Conservation (phyloP, 2,797 vertebrate genomes). For the Chelon labrosus region DNA sequence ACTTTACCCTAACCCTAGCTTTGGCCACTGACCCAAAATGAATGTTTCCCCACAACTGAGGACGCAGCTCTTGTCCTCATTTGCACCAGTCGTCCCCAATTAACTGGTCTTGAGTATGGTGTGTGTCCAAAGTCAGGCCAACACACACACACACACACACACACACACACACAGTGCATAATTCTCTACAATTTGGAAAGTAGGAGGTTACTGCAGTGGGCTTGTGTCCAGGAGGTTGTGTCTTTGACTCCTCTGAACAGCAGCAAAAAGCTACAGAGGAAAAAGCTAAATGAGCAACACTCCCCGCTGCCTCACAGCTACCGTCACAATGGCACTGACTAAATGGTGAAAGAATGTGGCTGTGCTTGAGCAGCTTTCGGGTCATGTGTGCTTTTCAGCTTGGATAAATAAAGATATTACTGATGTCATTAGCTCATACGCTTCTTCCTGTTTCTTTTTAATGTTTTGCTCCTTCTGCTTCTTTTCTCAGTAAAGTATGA, state of each 20-base stretch:
- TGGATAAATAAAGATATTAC: conserved; percentile 28
- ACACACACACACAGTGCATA: neutral
- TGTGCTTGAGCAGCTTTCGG: conserved; percentile 19
- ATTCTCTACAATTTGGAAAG: conserved; percentile 13
- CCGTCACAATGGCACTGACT: conserved; percentile 28
- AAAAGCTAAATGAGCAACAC: conserved; percentile 35
- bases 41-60: too few species aligned
- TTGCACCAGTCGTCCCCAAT: too few species aligned
- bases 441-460: conserved; percentile 16
- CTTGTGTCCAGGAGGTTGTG: neutral
- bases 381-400: conserved; percentile 18
- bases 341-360: conserved; percentile 28
- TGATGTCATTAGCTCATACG: conserved; percentile 7
- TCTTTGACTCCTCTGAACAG: conserved; percentile 18
- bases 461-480: neutral
- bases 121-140: too few species aligned
- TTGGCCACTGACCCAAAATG: too few species aligned
- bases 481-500: conserved; percentile 8
- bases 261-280: conserved; percentile 5
- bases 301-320: conserved; percentile 23
- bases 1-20: too few species aligned
- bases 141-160: too few species aligned
- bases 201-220: conserved; percentile 1
- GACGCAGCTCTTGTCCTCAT: too few species aligned
- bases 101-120: too few species aligned